Percentiles rank a stretch among this genome's conserved stretches.
These are phyloP conservation scores for Apamea sordens DNA, from an alignment of 2,888 invertebrate species.

Conservation along the genomic window DNA sequence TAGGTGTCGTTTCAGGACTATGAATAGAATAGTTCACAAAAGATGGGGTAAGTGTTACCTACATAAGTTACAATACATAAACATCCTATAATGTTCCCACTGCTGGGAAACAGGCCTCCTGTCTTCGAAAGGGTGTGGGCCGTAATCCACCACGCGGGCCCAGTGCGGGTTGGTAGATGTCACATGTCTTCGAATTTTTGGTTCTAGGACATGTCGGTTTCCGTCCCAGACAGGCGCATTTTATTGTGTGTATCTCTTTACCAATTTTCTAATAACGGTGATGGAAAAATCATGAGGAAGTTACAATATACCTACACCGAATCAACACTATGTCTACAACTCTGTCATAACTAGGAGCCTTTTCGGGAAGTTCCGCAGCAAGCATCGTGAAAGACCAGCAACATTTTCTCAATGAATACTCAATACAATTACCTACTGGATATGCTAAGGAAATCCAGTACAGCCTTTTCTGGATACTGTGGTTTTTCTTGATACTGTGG, in stretches of 20 bases:
- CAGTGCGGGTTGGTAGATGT: too few species aligned
- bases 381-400: not conserved
- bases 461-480: not conserved
- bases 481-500: not conserved
- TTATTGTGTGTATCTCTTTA: not conserved
- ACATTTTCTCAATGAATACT: not conserved
- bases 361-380: not conserved
- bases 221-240: not conserved
- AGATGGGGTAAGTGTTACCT: slow-evolving; percentile 46
- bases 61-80: not conserved
- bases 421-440: not conserved
- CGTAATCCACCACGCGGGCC: too few species aligned
- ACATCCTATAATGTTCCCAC: not conserved
- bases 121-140: too few species aligned
- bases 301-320: not conserved
- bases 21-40: slow-evolving; percentile 59
- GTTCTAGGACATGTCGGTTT: too few species aligned
- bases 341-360: not conserved
- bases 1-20: slow-evolving; percentile 75
- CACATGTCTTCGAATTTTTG: too few species aligned
- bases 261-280: not conserved
- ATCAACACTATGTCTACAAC: not conserved
- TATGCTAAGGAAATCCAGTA: not conserved
- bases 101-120: not conserved
- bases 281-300: not conserved